phyloP scores from a whole-genome alignment of 2,113 vertebrate species.

The Protobothrops flavoviridis region DNA sequence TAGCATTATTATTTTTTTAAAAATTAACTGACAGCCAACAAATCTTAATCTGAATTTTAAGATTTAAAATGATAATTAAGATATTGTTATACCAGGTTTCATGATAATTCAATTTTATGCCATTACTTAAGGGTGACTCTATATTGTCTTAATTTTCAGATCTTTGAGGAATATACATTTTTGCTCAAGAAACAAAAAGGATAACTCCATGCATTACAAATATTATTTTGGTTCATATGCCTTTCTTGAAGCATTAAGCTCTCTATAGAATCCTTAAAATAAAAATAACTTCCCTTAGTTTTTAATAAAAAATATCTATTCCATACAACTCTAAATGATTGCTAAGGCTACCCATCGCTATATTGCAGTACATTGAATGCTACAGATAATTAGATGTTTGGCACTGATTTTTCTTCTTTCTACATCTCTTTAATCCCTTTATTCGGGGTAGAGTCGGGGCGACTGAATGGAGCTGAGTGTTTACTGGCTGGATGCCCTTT shows the following conservation, averaged over 20 bases:
- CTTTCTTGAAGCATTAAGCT: conserved; percentile 14
- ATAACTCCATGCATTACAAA: conserved; percentile 5
- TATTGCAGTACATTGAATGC: conserved; percentile 37
- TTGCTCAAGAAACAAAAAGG: conserved; percentile 33
- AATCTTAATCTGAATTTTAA: neutral
- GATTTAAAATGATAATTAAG: neutral
- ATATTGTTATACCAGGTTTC: neutral
- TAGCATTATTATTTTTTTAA: neutral
- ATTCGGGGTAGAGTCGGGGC: too few relatives aligned
- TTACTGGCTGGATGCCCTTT: too few relatives aligned
- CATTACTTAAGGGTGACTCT: neutral
- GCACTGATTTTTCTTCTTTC: neutral
- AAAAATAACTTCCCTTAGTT: conserved; percentile 38
- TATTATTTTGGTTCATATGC: neutral
- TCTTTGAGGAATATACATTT: conserved; percentile 36
- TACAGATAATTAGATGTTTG: conserved; percentile 46
- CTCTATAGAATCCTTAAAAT: conserved; percentile 44
- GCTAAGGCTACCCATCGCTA: conserved; percentile 40
- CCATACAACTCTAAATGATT: conserved; percentile 30
- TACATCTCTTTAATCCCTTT: too few relatives aligned
- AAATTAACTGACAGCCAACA: neutral
- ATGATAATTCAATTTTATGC: conserved; percentile 5
- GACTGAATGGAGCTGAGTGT: too few relatives aligned
- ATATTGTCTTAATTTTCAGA: neutral
- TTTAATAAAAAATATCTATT: conserved; percentile 35